These are phyloP conservation scores for Philonicus albiceps DNA, from an alignment of 2,888 invertebrate genomes.

Conservation along the genomic window DNA sequence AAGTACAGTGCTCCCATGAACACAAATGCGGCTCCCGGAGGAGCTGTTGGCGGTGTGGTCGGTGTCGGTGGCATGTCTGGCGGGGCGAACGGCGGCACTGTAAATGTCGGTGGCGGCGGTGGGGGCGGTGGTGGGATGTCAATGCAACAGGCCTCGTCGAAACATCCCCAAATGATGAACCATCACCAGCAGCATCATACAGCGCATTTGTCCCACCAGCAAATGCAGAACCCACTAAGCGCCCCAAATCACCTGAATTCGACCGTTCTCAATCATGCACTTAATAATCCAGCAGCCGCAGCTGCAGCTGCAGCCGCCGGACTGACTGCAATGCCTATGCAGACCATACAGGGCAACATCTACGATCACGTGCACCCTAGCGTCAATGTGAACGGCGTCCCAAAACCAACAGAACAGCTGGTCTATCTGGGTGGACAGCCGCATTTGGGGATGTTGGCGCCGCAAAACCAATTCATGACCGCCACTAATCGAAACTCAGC, in stretches of 20 bases:
- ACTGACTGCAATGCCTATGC: conserved; percentile 58
- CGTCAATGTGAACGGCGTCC: conserved; percentile 57
- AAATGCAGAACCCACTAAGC: conserved; percentile 62
- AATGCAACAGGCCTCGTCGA: conserved; percentile 62
- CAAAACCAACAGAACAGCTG: conserved; percentile 56
- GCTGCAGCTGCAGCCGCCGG: conserved; percentile 54
- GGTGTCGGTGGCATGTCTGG: conserved; percentile 59
- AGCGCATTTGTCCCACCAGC: conserved; percentile 65
- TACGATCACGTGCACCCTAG: conserved; percentile 62
- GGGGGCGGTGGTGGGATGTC: conserved; percentile 58
- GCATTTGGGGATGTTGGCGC: conserved; percentile 60
- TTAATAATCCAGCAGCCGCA: conserved; percentile 59
- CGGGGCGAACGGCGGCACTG: conserved; percentile 59
- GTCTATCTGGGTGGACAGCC: conserved; percentile 62
- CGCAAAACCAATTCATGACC: conserved; percentile 63
- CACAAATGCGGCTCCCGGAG: conserved; percentile 65
- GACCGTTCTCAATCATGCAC: conserved; percentile 61
- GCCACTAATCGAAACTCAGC: conserved; percentile 60
- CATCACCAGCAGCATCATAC: conserved; percentile 51
- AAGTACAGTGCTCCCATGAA: conserved; percentile 75
- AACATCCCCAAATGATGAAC: conserved; percentile 66
- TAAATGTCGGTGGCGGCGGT: conserved; percentile 60
- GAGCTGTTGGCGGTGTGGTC: conserved; percentile 64
- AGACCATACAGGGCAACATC: conserved; percentile 58
- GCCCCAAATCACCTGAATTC: conserved; percentile 57